Evolutionary conservation across 2,888 invertebrate genomes (phyloP), one percentile per base, ranked within the genome.

Genomic region (Branchellion lobata): DNA sequence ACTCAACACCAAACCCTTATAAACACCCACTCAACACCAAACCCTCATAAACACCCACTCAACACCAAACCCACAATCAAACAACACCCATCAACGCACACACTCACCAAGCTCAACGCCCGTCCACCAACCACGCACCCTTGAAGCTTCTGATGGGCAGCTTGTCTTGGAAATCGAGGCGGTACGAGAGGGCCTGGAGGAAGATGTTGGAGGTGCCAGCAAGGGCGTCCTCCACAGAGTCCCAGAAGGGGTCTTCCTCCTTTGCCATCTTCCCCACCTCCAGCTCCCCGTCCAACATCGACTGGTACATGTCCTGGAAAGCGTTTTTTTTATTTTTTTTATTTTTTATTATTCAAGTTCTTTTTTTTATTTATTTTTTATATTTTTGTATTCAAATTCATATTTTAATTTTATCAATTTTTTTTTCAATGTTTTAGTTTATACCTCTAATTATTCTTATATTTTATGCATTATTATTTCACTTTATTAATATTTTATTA

Each of bases 181-280:
- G 85, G 80, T 86, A 87, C 3, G 85, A 85, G 81, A 88, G 84
- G 2, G 87, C 86, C 83, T 87, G 87, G 1, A 87, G 84, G 82
- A 87, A 87, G 33, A 87, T 85, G 82, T 85, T 87, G 71, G 86
- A 86, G 24, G 86, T 86, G 57, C 85, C 87, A 68, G 87, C 85
- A 57, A 88, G 83, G 1, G 86, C 85, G 80, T 87, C 87, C 80
- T 88, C 88, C 24, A 85, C 84, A 0, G 87, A 86, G 81, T 88
- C 88, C 88, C 88, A 88, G 83, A 88, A 88, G 21, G 87, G 87
- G 81, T 87, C 87, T 24, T 86, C 82, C 79, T 87, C 87, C 74
- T 85, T 84, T 1, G 85, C 82, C 31, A 86, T 84, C 65, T 84
- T 84, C 0, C 82, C 81, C 8, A 86, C 81, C 78, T 86, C 86